A percentile compares a stretch with the other conserved stretches of the same genome.
Conservation (phyloP, 2,888 invertebrate species). For the Abscondita cerata region DNA sequence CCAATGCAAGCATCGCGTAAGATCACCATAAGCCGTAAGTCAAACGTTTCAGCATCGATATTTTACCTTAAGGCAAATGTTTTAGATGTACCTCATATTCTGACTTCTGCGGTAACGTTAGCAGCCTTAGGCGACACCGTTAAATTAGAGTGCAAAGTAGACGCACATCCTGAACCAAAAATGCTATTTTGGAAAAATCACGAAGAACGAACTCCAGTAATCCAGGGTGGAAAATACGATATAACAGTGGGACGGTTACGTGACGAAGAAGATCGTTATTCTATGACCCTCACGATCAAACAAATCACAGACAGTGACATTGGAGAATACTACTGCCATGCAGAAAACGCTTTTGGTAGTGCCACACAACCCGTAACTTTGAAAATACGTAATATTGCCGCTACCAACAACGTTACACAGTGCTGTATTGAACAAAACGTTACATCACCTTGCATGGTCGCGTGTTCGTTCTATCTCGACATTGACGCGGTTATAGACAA, state of each 20-base stretch:
- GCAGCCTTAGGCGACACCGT: conserved; percentile 79
- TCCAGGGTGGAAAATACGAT: conserved; percentile 77
- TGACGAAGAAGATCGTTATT: conserved; percentile 73
- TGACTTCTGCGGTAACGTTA: conserved; percentile 79
- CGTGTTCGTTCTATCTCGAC: conserved; percentile 84
- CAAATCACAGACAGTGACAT: conserved; percentile 74
- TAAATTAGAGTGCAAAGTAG: conserved; percentile 78
- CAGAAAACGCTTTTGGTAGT: conserved; percentile 82
- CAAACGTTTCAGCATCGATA: neutral
- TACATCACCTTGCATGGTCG: conserved; percentile 78
- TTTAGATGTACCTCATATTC: conserved; percentile 77
- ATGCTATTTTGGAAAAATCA: conserved; percentile 84
- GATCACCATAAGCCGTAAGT: conserved; percentile 83
- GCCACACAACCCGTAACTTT: conserved; percentile 77
- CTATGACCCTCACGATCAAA: conserved; percentile 77
- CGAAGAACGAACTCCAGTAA: conserved; percentile 75
- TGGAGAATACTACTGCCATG: conserved; percentile 85
- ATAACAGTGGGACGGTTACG: conserved; percentile 67
- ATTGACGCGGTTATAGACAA: conserved; percentile 83
- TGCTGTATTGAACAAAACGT: conserved; percentile 86
- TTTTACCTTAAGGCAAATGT: too few species aligned
- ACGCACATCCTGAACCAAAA: conserved; percentile 80
- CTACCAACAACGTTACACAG: conserved; percentile 75
- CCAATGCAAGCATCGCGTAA: conserved; percentile 85
- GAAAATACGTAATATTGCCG: conserved; percentile 68